phyloP scores from a whole-genome alignment of 2,888 invertebrate genomes.

The Hydrotaea diabolus region DNA sequence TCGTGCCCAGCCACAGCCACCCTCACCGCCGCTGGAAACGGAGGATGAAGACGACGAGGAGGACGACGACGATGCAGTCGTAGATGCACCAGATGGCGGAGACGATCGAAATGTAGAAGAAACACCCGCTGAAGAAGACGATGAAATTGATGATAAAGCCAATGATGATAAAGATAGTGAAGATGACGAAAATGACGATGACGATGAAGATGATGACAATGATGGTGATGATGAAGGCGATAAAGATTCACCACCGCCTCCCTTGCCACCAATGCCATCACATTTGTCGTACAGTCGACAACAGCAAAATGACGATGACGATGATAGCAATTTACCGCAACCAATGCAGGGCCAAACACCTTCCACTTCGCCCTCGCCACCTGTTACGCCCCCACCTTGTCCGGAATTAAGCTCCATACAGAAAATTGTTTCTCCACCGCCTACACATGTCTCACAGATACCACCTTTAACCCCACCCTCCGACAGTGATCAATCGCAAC shows the following conservation, averaged over 20 bases:
- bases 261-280: constrained; percentile 77
- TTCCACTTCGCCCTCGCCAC: constrained; percentile 79
- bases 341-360: constrained; percentile 70
- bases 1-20: constrained; percentile 61
- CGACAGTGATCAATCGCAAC: constrained; percentile 77
- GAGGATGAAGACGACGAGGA: constrained; percentile 70
- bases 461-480: constrained; percentile 76
- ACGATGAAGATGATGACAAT: constrained; percentile 61
- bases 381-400: constrained; percentile 78
- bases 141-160: constrained; percentile 54
- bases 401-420: constrained; percentile 67
- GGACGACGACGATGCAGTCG: constrained; percentile 71
- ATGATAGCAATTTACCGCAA: constrained; percentile 60
- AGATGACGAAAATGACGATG: constrained; percentile 56
- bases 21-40: constrained; percentile 69
- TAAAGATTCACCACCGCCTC: constrained; percentile 76
- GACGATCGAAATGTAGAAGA: constrained; percentile 69
- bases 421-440: constrained; percentile 75
- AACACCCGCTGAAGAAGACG: constrained; percentile 53
- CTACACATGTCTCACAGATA: constrained; percentile 72
- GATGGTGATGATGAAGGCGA: constrained; percentile 74
- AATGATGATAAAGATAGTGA: constrained; percentile 45
- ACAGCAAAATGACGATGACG: constrained; percentile 65
- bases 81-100: constrained; percentile 69
- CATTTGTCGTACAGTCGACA: constrained; percentile 76